Base-by-base conservation (phyloP, 1,140 invertebrate genomes). In the Aradophagus sp. region DNA sequence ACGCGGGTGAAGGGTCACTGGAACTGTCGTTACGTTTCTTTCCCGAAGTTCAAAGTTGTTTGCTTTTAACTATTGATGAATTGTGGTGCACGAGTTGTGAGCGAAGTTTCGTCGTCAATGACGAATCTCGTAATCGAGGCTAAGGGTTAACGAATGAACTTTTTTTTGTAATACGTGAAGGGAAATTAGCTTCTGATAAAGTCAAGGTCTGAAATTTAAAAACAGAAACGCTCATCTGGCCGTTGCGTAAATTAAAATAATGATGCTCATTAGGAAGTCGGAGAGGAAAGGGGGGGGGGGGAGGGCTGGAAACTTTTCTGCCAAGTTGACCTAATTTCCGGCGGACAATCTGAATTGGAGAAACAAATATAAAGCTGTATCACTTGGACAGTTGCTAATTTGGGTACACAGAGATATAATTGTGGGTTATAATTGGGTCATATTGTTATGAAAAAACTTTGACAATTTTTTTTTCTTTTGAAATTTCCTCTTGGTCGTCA, bases 211-310 rank as follows among this genome's bases (percentile, higher is more conserved):
- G n/a, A 44, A 45, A 59, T 39, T 39, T 35, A 47, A 59, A 58
- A 38, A 45, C n/a, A 10, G 1, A 2, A 31, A 5, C 34, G 42
- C 15, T 16, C 27, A 12, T 20, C 12, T 19, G 15, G 36, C 31
- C 29, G 47, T 38, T 34, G 7, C 10, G 38, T 36, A 50, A 62
- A 52, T 44, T 32, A 52, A 62, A 62, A 62, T 62, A 62, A 62
- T 52, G 58, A 62, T 62, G 38, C 58, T 62, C 58, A 41, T 52
- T 59, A 59, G 27, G 41, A 41, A 59, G 16, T 19, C 14, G 39
- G 56, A 31, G 16, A 48, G 31, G n/a, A n/a, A n/a, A n/a, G n/a
- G n/a, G n/a, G n/a, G n/a, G n/a, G n/a, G n/a, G n/a, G n/a, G n/a
- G n/a, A n/a, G n/a, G n/a, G 44, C 26, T 47, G 26, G 10, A 10